Base-by-base conservation (phyloP, 64 coral and sea anemone species). In the Stichodactyla mertensii region DNA sequence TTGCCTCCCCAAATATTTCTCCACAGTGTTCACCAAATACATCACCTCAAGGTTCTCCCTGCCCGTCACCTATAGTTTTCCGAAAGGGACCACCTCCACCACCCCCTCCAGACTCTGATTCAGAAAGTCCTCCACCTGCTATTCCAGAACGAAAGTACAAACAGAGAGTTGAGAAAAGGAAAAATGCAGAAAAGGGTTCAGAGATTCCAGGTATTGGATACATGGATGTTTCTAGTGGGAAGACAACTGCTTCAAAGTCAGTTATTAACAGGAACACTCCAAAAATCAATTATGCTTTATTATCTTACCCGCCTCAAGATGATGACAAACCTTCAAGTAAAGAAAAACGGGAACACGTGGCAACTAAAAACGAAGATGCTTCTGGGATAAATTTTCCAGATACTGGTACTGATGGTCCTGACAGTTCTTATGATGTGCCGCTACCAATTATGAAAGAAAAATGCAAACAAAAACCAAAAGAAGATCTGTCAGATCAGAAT, bases 71-170 rank as follows among this genome's bases (percentile, higher is more conserved):
- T 5, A 58, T 71, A 81, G 87, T 88, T 61, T 70, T 83, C 15
- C 85, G 94, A 6, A 93, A 87, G 60, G 88, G 74, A 7, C 91
- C 88, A 61, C 94, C 91, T 31, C 91, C 88, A 24, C 89, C 88
- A 54, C 94, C 86, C 10, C 93, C 87, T 23, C 64, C 71, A 36
- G 91, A 90, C 51, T 90, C 85, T 19, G 94, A 97, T 36, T 84
- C 85, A 19, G 91, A 97, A 59, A 87, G 82, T 52, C 70, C 51
- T 36, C 94, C 94, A 23, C 94, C 94, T 70, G 94, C 91, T 60
- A 82, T 97, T 51, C 94, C 94, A 51, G 94, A 97, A 81, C 84
- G 94, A 24, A 88, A 87, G 26, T 93, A 90, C 67, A 92, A 92
- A 66, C 84, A 87, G 61, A 57, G 54, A 82, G 83, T 13, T 28